phyloP scores from a whole-genome alignment of 2,888 invertebrate genomes.

The Eristalis arbustorum region DNA sequence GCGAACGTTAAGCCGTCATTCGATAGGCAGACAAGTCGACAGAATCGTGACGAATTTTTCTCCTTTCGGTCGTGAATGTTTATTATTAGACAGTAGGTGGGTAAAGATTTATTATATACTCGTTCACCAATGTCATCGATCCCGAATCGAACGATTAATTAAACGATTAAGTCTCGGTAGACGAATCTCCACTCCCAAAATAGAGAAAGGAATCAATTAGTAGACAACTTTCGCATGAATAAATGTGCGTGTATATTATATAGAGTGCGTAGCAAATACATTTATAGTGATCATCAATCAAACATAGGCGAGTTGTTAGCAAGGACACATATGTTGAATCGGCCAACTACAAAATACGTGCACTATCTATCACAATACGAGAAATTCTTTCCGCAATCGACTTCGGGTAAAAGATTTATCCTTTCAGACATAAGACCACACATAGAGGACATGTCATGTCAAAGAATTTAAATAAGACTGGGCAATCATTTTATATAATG shows the following conservation, averaged over 20 bases:
- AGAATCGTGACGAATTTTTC: slow-evolving; percentile 61
- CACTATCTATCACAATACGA: too few relatives aligned
- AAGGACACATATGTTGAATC: neutral
- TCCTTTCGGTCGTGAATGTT: slow-evolving; percentile 20
- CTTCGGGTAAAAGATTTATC: too few relatives aligned
- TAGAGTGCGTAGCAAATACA: too few relatives aligned
- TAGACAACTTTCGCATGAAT: neutral
- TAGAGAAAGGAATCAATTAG: slow-evolving; percentile 6
- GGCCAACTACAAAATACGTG: neutral
- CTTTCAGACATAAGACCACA: too few relatives aligned
- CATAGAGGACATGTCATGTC: neutral
- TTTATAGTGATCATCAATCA: too few relatives aligned
- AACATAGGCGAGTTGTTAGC: too few relatives aligned
- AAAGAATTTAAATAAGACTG: neutral
- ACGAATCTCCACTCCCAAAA: neutral
- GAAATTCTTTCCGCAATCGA: too few relatives aligned
- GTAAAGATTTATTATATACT: slow-evolving; percentile 53
- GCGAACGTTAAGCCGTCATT: slow-evolving; percentile 39
- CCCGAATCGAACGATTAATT: slow-evolving; percentile 21
- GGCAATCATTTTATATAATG: neutral
- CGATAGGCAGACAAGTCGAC: slow-evolving; percentile 44
- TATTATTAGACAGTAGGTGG: slow-evolving; percentile 40
- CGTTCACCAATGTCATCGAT: slow-evolving; percentile 25
- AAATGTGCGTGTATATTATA: neutral
- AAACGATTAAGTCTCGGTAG: neutral